Evolutionary conservation across 2,888 invertebrate genomes (phyloP).

Genomic region (Amphimallon solstitiale): DNA sequence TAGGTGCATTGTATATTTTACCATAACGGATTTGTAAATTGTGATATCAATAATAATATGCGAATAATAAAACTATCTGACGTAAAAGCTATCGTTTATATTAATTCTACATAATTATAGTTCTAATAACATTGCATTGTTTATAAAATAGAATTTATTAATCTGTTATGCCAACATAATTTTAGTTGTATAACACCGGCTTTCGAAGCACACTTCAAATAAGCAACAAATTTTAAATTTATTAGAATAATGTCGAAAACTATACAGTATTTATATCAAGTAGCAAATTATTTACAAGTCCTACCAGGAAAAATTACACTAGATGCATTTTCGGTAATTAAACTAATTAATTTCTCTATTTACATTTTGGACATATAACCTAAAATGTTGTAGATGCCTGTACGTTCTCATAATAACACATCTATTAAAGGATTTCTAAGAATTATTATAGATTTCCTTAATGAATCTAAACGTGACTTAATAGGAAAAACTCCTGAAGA

Average conservation of each 20-base stretch:
- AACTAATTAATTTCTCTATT: conserved; percentile 5
- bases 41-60: no score
- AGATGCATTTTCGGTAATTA: conserved; percentile 45
- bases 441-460: conserved; percentile 54
- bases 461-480: conserved; percentile 48
- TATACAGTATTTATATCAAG: conserved; percentile 45
- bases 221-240: not conserved
- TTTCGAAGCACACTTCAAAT: conserved; percentile 4
- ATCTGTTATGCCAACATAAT: not conserved
- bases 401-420: conserved; percentile 48
- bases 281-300: conserved; percentile 48
- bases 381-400: conserved; percentile 48
- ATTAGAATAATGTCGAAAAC: conserved; percentile 23
- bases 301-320: conserved; percentile 47
- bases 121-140: no score
- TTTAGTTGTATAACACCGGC: not conserved
- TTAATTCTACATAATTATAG: no score
- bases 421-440: conserved; percentile 53
- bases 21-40: no score
- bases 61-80: no score
- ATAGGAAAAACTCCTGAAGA: conserved; percentile 47
- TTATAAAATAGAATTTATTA: not conserved
- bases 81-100: no score
- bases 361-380: conserved; percentile 8
- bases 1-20: conserved; percentile 13